Conservation (phyloP, 2,113 vertebrate genomes). For the Trichomycterus rosablanca region DNA sequence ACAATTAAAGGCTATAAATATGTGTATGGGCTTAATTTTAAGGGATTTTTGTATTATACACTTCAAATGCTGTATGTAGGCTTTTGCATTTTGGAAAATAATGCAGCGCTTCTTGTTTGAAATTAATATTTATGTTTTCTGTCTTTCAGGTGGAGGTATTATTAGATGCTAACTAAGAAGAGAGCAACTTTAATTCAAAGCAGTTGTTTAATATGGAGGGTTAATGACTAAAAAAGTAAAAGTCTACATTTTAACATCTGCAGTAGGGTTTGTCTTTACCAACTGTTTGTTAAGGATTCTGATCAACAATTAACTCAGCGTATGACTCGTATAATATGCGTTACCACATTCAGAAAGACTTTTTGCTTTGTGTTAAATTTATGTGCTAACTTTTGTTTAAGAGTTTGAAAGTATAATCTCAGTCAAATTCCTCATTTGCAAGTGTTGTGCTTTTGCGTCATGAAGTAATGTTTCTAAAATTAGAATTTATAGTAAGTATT, state of each 20-base stretch:
- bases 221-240: slow-evolving; percentile 40
- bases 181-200: slow-evolving; percentile 49
- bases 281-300: slow-evolving; percentile 14
- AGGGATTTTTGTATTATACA: neutral
- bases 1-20: too few relatives aligned
- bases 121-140: slow-evolving; percentile 62
- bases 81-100: slow-evolving; percentile 42
- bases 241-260: slow-evolving; percentile 44
- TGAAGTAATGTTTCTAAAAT: too few relatives aligned
- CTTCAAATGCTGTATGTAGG: slow-evolving; percentile 55
- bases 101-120: slow-evolving; percentile 16
- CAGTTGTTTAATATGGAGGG: slow-evolving; percentile 44
- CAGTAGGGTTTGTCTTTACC: too few relatives aligned
- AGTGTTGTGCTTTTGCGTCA: slow-evolving; percentile 22
- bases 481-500: slow-evolving; percentile 21
- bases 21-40: neutral
- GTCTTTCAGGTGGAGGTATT: slow-evolving; percentile 77
- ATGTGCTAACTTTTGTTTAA: slow-evolving; percentile 36
- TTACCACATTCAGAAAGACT: slow-evolving; percentile 8
- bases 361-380: slow-evolving; percentile 43
- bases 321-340: neutral
- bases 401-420: slow-evolving; percentile 28
- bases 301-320: neutral
- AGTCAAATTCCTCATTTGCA: slow-evolving; percentile 29
- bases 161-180: slow-evolving; percentile 55